Evolutionary conservation across 2,113 vertebrate species (phyloP), one percentile per base, ranked within the genome.

Genomic region (Alethe castanea): DNA sequence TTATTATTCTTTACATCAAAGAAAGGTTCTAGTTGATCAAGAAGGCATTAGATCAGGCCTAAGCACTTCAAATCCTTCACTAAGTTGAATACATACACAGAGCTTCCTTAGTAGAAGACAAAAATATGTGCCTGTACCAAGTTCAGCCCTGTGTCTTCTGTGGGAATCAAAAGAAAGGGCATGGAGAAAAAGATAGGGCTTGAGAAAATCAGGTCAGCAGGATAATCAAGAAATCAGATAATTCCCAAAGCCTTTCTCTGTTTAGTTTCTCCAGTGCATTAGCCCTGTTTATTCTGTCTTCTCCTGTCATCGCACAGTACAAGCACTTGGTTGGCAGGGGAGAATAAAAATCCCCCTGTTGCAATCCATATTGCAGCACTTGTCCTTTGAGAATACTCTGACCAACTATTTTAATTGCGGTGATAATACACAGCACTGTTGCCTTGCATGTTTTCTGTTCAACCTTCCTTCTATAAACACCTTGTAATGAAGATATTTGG

Each of bases 221-320:
- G 50, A 73, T 88, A 93, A 80, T 80, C 50, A 70, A 80, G 82
- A 88, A 83, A 83, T 77, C 50, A 90, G 66, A 70, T 52, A 73
- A 73, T 77, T 88, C 90, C 69, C 47, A 70, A 45, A 77, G 79
- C 31, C 89, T 77, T 86, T 88, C 50, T 90, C 48, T 73, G 4
- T 92, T 89, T 50, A 53, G 52, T 84, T 81, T 89, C 72, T 61
- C 23, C 64, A 86, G 40, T 62, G 48, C 60, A 72, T 76, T 35
- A 87, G 79, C 38, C 33, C 72, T 86, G 54, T 77, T 88, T 96
- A 70, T 42, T 92, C 42, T 73, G 36, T 65, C 47, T 79, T 84
- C 70, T 61, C 1, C 61, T 90, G 31, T 70, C 54, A 80, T 24
- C 23, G 5, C 36, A 31, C 7, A 3, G n/a, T 53, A 53, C 14